A percentile compares a stretch with the other conserved stretches of the same genome.
These are phyloP conservation scores for Galerucella calmariensis DNA, from an alignment of 2,888 invertebrate species.

Conservation along the genomic window DNA sequence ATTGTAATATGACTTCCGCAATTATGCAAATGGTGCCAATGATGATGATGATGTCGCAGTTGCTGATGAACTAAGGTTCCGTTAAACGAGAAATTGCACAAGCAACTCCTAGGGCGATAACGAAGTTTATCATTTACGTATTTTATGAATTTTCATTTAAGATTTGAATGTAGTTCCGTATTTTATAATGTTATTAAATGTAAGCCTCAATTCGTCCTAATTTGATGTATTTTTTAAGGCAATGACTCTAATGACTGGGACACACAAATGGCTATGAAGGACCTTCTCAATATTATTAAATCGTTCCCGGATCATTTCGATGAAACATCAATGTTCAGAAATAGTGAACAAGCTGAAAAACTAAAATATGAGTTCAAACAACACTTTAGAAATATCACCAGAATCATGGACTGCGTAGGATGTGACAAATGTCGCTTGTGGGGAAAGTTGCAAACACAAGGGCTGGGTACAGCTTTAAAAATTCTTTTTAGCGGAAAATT, in stretches of 20 bases:
- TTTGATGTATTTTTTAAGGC: constrained; percentile 47
- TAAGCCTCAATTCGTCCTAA: not conserved
- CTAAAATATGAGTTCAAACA: constrained; percentile 91
- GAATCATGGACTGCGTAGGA: constrained; percentile 99
- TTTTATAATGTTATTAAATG: too few relatives aligned
- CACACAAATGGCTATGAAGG: constrained; percentile 84
- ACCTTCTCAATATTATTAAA: constrained; percentile 79
- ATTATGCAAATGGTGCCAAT: too few relatives aligned
- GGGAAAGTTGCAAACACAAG: constrained; percentile 96
- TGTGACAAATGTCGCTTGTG: constrained; percentile 99
- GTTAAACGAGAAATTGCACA: too few relatives aligned
- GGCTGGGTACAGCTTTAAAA: constrained; percentile 97
- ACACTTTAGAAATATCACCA: constrained; percentile 96
- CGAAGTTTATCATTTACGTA: too few relatives aligned
- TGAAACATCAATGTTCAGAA: constrained; percentile 92
- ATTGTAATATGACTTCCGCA: too few relatives aligned
- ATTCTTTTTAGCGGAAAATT: constrained; percentile 94
- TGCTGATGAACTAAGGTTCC: too few relatives aligned
- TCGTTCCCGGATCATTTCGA: constrained; percentile 93
- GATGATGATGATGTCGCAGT: too few relatives aligned
- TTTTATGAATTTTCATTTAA: too few relatives aligned
- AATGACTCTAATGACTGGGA: constrained; percentile 83
- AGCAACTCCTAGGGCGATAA: too few relatives aligned
- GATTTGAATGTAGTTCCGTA: too few relatives aligned
- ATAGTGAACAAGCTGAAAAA: constrained; percentile 75